phyloP scores from a whole-genome alignment of 2,797 vertebrate genomes.

The Thamnophis elegans region DNA sequence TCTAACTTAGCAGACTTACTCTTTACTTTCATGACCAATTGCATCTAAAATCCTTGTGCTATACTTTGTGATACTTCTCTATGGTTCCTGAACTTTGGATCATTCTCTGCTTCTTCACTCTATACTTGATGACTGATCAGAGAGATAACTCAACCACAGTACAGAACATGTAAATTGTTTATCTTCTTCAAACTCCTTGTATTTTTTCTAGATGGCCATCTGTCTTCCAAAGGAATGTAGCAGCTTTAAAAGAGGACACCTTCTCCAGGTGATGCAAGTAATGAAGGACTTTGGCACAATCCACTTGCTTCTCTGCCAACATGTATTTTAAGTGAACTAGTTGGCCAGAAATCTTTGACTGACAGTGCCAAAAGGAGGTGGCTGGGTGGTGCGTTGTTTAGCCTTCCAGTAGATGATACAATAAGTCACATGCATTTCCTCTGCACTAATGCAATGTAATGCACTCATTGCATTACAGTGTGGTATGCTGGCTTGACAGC shows the following conservation, averaged over 20 bases:
- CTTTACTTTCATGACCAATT: background rate
- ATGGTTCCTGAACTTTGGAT: background rate
- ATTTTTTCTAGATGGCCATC: background rate
- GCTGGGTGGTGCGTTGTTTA: background rate
- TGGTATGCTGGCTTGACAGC: too few species aligned
- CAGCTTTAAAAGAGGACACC: background rate
- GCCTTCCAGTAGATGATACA: background rate
- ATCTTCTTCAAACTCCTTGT: background rate
- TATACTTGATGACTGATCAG: background rate
- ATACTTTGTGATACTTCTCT: background rate
- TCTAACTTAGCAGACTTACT: background rate
- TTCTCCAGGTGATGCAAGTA: background rate
- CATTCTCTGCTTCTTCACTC: background rate
- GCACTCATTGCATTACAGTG: too few species aligned
- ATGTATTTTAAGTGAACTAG: background rate
- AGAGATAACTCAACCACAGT: background rate
- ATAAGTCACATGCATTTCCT: background rate
- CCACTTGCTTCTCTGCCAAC: background rate
- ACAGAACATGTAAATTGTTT: background rate
- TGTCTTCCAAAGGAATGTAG: background rate
- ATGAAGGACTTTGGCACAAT: background rate
- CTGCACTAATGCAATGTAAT: background rate
- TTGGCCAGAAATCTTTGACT: background rate
- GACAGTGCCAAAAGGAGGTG: background rate
- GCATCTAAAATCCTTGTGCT: background rate